phyloP scores from a whole-genome alignment of 2,888 invertebrate genomes.

The Chymomyza caudatula region DNA sequence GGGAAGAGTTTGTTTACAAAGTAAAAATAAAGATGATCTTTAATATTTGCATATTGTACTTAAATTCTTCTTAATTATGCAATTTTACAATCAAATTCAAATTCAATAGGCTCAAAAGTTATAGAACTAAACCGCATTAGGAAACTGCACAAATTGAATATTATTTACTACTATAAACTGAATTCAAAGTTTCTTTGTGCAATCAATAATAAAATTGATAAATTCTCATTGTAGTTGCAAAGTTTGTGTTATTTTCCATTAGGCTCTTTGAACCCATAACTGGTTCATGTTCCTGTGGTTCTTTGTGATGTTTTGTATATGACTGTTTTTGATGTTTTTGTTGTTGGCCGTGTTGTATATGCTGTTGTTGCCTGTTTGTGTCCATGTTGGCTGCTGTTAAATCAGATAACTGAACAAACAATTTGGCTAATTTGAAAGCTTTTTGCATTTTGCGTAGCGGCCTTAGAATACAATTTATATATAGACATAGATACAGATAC shows the following conservation, averaged over 20 bases:
- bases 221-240: background rate
- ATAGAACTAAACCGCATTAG: background rate
- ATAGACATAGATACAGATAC: background rate
- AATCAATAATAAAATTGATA: background rate
- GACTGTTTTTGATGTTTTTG: background rate
- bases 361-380: background rate
- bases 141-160: background rate
- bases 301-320: background rate
- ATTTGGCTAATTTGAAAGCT: slow-evolving; percentile 34
- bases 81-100: background rate
- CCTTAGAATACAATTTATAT: background rate
- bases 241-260: background rate
- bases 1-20: too few relatives aligned
- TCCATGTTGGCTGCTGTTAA: slow-evolving; percentile 3
- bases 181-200: background rate
- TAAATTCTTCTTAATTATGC: background rate
- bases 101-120: too few relatives aligned
- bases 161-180: background rate
- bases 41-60: too few relatives aligned
- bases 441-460: slow-evolving; percentile 9
- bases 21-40: too few relatives aligned
- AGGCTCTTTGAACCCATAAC: background rate
- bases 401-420: slow-evolving; percentile 25
- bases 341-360: background rate
- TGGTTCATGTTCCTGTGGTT: background rate